Evolutionary conservation across 1,140 invertebrate genomes (phyloP).

Genomic region (Drosophila athabasca): DNA sequence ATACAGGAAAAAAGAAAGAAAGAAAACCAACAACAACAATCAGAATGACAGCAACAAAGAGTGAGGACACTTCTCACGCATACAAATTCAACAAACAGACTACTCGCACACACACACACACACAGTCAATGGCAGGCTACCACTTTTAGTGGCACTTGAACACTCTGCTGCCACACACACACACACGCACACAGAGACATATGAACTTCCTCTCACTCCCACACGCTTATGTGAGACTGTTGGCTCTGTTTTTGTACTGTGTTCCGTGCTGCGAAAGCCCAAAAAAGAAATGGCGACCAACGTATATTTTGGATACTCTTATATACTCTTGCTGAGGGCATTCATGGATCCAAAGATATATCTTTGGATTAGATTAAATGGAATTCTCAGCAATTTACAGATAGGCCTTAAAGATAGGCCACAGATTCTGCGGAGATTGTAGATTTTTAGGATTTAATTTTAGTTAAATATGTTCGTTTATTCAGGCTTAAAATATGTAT

Average conservation of each 20-base stretch:
- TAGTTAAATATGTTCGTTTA: too few species aligned
- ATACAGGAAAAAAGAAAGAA: not conserved
- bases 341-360: too few species aligned
- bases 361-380: too few species aligned
- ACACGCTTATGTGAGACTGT: constrained; percentile 10
- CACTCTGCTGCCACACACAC: constrained; percentile 20
- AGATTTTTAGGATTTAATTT: too few species aligned
- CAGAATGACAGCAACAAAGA: constrained; percentile 47
- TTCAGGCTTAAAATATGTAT: too few species aligned
- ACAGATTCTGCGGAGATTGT: too few species aligned
- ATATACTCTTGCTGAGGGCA: too few species aligned
- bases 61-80: constrained; percentile 32
- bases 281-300: too few species aligned
- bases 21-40: not conserved
- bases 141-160: constrained; percentile 41
- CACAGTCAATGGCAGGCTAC: constrained; percentile 30
- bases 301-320: too few species aligned
- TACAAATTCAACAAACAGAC: constrained; percentile 16
- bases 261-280: too few species aligned
- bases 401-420: too few species aligned
- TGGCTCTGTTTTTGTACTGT: not conserved
- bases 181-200: constrained; percentile 2
- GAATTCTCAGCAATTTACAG: too few species aligned
- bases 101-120: constrained; percentile 3
- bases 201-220: constrained; percentile 3